phyloP scores from a whole-genome alignment of 1,140 invertebrate species.

The Musca vetustissima region DNA sequence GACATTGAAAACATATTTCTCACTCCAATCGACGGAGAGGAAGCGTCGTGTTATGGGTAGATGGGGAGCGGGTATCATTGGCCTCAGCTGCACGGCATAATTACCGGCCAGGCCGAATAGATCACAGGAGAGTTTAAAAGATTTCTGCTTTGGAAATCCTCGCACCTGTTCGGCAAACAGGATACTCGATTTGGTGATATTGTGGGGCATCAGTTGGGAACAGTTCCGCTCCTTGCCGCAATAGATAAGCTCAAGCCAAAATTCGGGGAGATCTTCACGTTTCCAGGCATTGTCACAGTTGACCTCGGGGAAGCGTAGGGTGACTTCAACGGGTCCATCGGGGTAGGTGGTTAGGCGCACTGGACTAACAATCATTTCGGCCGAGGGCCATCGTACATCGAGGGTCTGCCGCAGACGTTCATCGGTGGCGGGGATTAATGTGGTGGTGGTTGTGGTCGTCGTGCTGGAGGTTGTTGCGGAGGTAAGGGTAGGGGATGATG shows the following conservation, averaged over 20 bases:
- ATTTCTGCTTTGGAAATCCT: conserved; percentile 68
- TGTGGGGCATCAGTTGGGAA: conserved; percentile 27
- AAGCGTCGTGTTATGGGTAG: conserved; percentile 64
- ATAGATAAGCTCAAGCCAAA: conserved; percentile 74
- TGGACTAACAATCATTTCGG: conserved; percentile 69
- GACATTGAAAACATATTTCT: conserved; percentile 80
- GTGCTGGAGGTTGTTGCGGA: neutral
- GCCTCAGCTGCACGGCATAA: conserved; percentile 69
- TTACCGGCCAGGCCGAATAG: conserved; percentile 77
- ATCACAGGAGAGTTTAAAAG: conserved; percentile 69
- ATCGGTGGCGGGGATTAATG: conserved; percentile 43
- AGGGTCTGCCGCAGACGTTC: conserved; percentile 49
- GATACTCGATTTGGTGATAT: conserved; percentile 57
- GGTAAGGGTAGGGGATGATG: no score
- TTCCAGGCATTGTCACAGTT: conserved; percentile 60
- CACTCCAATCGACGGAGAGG: conserved; percentile 75
- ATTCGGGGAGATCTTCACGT: conserved; percentile 64
- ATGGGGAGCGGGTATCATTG: conserved; percentile 59
- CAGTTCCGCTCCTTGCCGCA: conserved; percentile 67
- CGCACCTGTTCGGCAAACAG: conserved; percentile 69
- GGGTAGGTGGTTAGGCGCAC: conserved; percentile 78
- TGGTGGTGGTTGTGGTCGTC: conserved; percentile 38
- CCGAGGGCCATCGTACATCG: conserved; percentile 78
- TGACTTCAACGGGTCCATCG: conserved; percentile 68
- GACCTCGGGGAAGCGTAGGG: conserved; percentile 70